Evolutionary conservation across 2,113 vertebrate species (phyloP), one percentile per base, ranked within the genome.

Genomic region (Platichthys flesus): DNA sequence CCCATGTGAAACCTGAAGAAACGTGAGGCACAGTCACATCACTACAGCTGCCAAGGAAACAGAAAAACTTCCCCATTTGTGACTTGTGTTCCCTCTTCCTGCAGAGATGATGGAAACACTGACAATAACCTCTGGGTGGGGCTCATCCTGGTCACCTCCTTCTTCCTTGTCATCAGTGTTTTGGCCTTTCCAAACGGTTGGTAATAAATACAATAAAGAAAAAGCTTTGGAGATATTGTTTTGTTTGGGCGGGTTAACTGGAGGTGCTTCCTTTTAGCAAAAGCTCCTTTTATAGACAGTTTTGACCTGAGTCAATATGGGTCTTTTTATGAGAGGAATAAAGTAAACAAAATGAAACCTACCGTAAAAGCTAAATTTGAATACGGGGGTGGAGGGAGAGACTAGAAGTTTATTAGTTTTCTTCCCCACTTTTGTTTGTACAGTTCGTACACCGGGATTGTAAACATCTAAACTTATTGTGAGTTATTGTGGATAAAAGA

Each of bases 101-200:
- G 72, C 93, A 99, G 98, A 92, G 96, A 99, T 94, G 97, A 99
- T 92, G 95, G 96, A 79, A 95, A 97, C 81, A 96, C 93, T 77
- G 97, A 99, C 92, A 96, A 93, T 84, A 99, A 99, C 90, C 91
- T 99, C 78, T 97, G 97, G 95, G 95, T 96, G 84, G 98, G 98
- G 59, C 93, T 98, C 84, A 96, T 99, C 51, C 95, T 96, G 71
- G 96, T 99, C 83, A 90, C 97, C 91, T 99, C 97, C 85, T 99
- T 99, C 94, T 99, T 99, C 92, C 95, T 98, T 67, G 95, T 99
- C 93, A 96, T 99, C 94, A 99, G 98, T 86, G 96, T 99, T 63
- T 92, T 99, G 85, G 97, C 98, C 65, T 99, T 99, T 93, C 98
- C 98, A 31, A 99, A 99, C 71, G 98, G 97, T 99, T 91, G 95